Conservation (phyloP, 2,888 invertebrate species). For the Drosophila prostipennis region DNA sequence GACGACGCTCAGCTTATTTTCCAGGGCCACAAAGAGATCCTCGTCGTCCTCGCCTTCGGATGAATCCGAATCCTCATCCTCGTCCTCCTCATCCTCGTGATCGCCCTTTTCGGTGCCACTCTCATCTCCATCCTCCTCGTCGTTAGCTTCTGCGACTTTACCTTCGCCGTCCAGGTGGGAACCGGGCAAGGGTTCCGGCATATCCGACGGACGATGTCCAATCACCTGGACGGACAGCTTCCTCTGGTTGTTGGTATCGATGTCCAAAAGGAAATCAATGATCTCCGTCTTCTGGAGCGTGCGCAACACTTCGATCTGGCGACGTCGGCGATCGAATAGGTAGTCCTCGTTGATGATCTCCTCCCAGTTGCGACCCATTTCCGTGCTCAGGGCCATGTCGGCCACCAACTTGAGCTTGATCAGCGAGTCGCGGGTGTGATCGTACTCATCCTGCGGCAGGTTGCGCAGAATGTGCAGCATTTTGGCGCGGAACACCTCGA, state of each 20-base stretch:
- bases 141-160: background rate
- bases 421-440: slow-evolving; percentile 88
- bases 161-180: background rate
- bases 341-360: slow-evolving; percentile 91
- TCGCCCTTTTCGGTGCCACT: slow-evolving; percentile 11
- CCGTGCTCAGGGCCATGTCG: slow-evolving; percentile 91
- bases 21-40: slow-evolving; percentile 66
- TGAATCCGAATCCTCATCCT: background rate
- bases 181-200: slow-evolving; percentile 23
- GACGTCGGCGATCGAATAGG: slow-evolving; percentile 90
- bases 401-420: slow-evolving; percentile 90
- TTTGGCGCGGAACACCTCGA: slow-evolving; percentile 89
- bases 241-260: slow-evolving; percentile 78
- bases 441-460: slow-evolving; percentile 87
- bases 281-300: slow-evolving; percentile 77
- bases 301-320: slow-evolving; percentile 86
- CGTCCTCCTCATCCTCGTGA: slow-evolving; percentile 17
- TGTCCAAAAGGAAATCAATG: slow-evolving; percentile 78
- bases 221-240: slow-evolving; percentile 83
- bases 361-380: slow-evolving; percentile 90
- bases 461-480: slow-evolving; percentile 87
- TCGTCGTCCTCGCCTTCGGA: slow-evolving; percentile 6
- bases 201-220: slow-evolving; percentile 54
- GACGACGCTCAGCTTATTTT: slow-evolving; percentile 71
- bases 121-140: background rate